A percentile compares a stretch with the other conserved stretches of the same genome.
These are phyloP conservation scores for Hydractinia echinata DNA, from an alignment of 30 jellyfish, hydroid and myxozoan species.

Conservation along the genomic window DNA sequence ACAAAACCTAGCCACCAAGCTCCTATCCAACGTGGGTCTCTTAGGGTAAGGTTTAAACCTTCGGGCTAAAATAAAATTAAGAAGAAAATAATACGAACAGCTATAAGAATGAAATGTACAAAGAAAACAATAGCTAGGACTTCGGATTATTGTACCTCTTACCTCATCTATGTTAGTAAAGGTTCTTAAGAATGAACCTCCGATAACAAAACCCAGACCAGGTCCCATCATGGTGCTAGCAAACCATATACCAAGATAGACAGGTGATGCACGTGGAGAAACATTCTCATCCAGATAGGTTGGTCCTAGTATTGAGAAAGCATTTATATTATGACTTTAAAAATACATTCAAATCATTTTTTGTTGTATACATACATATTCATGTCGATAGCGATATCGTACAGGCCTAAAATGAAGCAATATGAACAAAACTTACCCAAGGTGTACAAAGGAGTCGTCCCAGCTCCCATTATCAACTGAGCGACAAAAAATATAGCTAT, in stretches of 20 bases:
- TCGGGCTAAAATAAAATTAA: conserved; percentile 51
- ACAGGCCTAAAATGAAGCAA: too few species aligned
- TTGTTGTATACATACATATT: background rate
- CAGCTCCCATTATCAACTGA: conserved; percentile 73
- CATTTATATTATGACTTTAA: background rate
- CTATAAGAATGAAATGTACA: background rate
- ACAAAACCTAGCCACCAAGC: conserved; percentile 92
- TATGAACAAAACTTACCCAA: conserved; percentile 29
- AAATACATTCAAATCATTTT: background rate
- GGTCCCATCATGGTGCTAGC: conserved; percentile 73
- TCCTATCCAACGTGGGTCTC: conserved; percentile 82
- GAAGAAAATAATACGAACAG: background rate
- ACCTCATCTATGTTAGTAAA: conserved; percentile 58
- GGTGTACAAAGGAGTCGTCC: conserved; percentile 75
- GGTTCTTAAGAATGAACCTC: conserved; percentile 55
- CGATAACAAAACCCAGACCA: conserved; percentile 62
- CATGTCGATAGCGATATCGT: too few species aligned
- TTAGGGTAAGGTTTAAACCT: conserved; percentile 36
- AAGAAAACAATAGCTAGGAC: background rate
- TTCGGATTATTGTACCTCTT: background rate
- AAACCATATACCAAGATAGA: conserved; percentile 75
- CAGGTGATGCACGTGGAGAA: conserved; percentile 67
- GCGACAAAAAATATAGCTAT: conserved; percentile 46
- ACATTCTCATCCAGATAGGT: conserved; percentile 83
- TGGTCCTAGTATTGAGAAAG: conserved; percentile 37